Evolutionary conservation across 2,113 vertebrate genomes (phyloP), one percentile per base, ranked within the genome.

Genomic region (Dipodomys stephensi): DNA sequence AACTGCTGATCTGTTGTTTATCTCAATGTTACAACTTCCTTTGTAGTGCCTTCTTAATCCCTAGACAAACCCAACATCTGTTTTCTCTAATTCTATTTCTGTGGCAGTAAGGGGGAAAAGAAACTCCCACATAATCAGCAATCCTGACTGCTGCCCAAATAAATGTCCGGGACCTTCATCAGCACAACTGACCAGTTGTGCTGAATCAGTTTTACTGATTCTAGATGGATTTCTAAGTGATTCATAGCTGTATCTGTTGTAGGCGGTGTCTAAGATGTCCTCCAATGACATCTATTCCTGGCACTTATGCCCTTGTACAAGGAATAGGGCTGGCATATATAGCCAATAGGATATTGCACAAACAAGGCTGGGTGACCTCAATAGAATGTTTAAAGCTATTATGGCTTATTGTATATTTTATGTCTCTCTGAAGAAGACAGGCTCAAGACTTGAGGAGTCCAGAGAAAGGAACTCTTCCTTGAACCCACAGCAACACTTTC

Each of bases 81-180:
- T 91, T 78, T 88, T 76, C 57, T n/a, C 69, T 67, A 44, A 84
- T 91, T 76, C 39, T 86, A 49, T 44, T 95, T 46, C 77, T 90
- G 25, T 57, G 30, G 22, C 49, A 44, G 30, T 15, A 27, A 23
- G 71, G 25, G 4, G 49, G 16, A 12, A 69, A 39, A 49, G 18
- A 23, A 76, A 87, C 4, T 16, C 15, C 23, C 32, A 68, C 39
- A 22, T 64, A 80, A 67, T 57, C 77, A 87, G 91, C 64, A 79
- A 46, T 86, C 64, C 69, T 62, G 18, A 46, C 23, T 92, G 57
- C 44, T 93, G 69, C 32, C 60, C 49, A 82, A 28, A 72, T 44
- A 79, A 80, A 80, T n/a, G 22, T 44, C 25, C 23, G 1, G 76
- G 18, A 62, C 19, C 20, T 80, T 60, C 32, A 30, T 30, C 68